Conservation (phyloP, 1,140 invertebrate genomes). For the Atopsyche davidsoni region DNA sequence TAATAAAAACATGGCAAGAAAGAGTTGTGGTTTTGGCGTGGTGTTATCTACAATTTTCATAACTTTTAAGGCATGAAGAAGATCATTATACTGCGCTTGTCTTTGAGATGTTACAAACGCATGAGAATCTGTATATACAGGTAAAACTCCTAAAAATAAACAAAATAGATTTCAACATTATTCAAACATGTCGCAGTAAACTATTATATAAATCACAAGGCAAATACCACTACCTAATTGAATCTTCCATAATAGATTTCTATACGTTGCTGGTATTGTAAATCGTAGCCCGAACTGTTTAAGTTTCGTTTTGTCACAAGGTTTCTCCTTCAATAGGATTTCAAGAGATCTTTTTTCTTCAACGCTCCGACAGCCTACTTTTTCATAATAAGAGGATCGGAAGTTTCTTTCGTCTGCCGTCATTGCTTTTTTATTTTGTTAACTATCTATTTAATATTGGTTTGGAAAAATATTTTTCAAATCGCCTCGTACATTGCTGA, state of each 20-base stretch:
- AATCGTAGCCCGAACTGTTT: conserved; percentile 80
- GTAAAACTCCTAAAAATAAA: conserved; percentile 57
- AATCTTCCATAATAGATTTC: conserved; percentile 80
- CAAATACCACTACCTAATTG: conserved; percentile 53
- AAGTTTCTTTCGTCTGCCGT: conserved; percentile 75
- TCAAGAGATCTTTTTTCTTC: conserved; percentile 92
- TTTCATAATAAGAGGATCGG: conserved; percentile 84
- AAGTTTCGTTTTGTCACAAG: conserved; percentile 73
- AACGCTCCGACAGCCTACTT: conserved; percentile 81
- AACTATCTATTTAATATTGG: no score
- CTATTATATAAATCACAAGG: conserved; percentile 1
- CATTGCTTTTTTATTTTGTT: no score
- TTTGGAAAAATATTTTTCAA: no score
- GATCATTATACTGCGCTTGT: conserved; percentile 66
- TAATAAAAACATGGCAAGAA: conserved; percentile 60
- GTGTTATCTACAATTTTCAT: conserved; percentile 53
- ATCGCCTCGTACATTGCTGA: no score
- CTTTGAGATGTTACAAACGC: conserved; percentile 67
- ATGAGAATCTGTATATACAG: conserved; percentile 67
- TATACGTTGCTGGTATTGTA: conserved; percentile 72
- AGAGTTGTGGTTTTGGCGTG: conserved; percentile 53
- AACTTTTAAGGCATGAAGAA: conserved; percentile 62
- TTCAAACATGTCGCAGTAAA: neutral
- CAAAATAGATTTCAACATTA: neutral
- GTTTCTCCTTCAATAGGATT: conserved; percentile 81